Evolutionary conservation across 2,797 vertebrate genomes (phyloP).

Genomic region (Babyrousa celebensis): DNA sequence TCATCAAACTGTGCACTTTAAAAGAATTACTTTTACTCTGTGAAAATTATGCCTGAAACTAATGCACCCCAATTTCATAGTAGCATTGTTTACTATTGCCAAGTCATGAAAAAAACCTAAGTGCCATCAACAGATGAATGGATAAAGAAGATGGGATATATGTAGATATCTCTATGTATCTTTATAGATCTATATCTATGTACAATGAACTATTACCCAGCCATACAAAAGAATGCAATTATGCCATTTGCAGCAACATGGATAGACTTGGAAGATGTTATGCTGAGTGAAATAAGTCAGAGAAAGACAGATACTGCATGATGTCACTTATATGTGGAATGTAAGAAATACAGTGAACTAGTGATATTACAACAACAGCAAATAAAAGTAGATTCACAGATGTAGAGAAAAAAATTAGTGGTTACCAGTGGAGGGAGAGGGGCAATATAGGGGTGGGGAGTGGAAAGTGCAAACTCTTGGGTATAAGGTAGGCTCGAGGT

Average conservation of each 20-base stretch:
- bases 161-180: background rate
- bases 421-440: background rate
- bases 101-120: background rate
- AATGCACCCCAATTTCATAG: background rate
- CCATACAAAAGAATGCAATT: background rate
- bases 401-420: background rate
- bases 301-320: background rate
- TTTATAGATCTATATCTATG: background rate
- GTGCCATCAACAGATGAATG: background rate
- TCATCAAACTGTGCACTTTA: background rate
- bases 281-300: background rate
- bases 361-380: background rate
- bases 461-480: background rate
- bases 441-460: background rate
- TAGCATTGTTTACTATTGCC: background rate
- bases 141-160: background rate
- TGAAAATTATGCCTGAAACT: background rate
- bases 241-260: background rate
- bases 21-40: background rate
- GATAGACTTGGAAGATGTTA: background rate
- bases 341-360: background rate
- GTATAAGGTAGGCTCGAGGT: background rate
- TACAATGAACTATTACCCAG: background rate
- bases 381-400: background rate
- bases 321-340: background rate